phyloP scores from a whole-genome alignment of 1,140 invertebrate genomes.

The Papilio aristodemus region DNA sequence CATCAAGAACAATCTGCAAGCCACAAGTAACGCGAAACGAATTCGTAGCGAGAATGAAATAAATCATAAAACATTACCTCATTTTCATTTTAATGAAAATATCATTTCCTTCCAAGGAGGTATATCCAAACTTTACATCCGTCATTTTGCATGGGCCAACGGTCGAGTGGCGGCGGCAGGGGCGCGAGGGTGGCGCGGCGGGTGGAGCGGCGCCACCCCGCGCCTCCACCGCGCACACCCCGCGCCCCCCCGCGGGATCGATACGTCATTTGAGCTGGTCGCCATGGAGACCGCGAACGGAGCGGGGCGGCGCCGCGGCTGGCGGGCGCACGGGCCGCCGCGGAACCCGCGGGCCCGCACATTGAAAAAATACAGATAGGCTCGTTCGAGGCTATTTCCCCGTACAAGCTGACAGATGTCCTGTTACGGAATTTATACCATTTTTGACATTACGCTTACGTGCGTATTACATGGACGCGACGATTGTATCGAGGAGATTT shows the following conservation, averaged over 20 bases:
- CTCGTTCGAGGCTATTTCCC: slow-evolving; percentile 57
- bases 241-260: slow-evolving; percentile 73
- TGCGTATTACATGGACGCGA: background rate
- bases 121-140: slow-evolving; percentile 80
- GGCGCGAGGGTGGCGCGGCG: slow-evolving; percentile 62
- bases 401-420: slow-evolving; percentile 24
- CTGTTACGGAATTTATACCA: slow-evolving; percentile 11
- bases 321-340: slow-evolving; percentile 67
- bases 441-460: background rate
- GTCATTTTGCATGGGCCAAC: slow-evolving; percentile 80
- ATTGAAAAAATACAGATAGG: slow-evolving; percentile 63
- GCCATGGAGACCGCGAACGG: slow-evolving; percentile 77
- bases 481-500: background rate
- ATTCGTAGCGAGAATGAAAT: slow-evolving; percentile 48
- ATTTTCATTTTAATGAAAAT: slow-evolving; percentile 80
- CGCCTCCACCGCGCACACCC: slow-evolving; percentile 54
- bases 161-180: slow-evolving; percentile 73
- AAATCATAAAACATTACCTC: slow-evolving; percentile 71
- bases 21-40: slow-evolving; percentile 22
- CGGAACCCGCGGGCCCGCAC: slow-evolving; percentile 48
- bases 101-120: slow-evolving; percentile 79
- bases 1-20: slow-evolving; percentile 8
- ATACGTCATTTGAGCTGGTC: slow-evolving; percentile 80
- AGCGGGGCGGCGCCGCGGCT: slow-evolving; percentile 74
- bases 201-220: slow-evolving; percentile 74